Evolutionary conservation across 2,113 vertebrate genomes (phyloP).

Genomic region (Uropsilus gracilis): DNA sequence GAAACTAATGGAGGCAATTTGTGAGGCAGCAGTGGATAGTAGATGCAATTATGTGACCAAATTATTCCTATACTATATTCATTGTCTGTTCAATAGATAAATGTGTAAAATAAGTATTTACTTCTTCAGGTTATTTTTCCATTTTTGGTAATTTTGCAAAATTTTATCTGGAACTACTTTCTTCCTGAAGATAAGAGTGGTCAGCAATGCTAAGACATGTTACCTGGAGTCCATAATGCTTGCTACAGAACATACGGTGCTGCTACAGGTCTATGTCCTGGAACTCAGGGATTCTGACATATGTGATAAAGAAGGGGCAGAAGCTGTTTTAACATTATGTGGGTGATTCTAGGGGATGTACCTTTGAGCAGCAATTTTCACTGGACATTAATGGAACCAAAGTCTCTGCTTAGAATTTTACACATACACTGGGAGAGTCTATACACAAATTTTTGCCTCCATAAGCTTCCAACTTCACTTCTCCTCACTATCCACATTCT

Average conservation of each 20-base stretch:
- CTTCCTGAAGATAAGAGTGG: background rate
- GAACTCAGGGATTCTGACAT: background rate
- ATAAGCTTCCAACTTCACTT: background rate
- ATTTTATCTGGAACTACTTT: background rate
- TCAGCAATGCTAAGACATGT: background rate
- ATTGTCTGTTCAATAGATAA: background rate
- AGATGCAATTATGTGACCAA: background rate
- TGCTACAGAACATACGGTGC: background rate
- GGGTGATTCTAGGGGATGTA: background rate
- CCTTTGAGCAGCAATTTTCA: background rate
- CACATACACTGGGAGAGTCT: background rate
- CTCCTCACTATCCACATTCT: background rate
- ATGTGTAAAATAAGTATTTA: background rate
- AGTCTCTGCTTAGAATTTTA: background rate
- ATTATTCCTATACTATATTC: background rate
- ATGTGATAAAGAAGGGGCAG: background rate
- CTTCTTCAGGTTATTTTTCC: background rate
- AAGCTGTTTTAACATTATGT: background rate
- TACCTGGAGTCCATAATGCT: accelerated
- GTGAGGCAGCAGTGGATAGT: background rate
- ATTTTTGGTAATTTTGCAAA: background rate
- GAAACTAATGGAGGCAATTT: background rate
- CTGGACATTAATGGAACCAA: background rate
- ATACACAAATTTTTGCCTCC: background rate
- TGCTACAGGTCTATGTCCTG: no score